Base-by-base conservation (phyloP, 1,140 invertebrate genomes). In the Drosophila simulans region DNA sequence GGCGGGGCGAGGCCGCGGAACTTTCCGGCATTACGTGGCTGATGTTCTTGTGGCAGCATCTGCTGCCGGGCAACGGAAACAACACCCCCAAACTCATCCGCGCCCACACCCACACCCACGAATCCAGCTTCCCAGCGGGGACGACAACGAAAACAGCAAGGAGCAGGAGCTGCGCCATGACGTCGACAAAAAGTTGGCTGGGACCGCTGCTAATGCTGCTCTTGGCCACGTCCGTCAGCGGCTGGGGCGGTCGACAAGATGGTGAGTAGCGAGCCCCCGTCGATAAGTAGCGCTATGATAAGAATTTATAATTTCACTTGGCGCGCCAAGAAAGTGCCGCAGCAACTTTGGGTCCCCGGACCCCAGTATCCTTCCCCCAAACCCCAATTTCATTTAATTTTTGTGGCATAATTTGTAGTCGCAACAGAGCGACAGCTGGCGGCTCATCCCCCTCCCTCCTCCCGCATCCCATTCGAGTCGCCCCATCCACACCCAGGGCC, bases 261-360 rank as follows among this genome's bases (percentile, higher is more conserved):
- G 90, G 90, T 91, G 54, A 91, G 90, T 91, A 75, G 60, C 48
- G 70, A 45, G 42, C 31, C 25, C 42, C 37, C 37, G 65, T 71
- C 72, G 77, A 84, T 89, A 89, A 80, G 80, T 89, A 89, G 77
- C 85, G 84, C 56, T 89, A 86, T 88, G 84, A 89, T 89, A 89
- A 73, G 84, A 89, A 89, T 89, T 89, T 89, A 89, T 89, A 89
- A 89, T 89, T 89, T 84, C 68, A 54, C 70, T 74, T 74, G 55
- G 59, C 20, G 56, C 69, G 40, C 42, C 42, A 51, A 65, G 59
- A 60, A 73, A 37, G 25, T 55, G 22, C 22, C 34, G 42, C 34
- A 42, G 13, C 25, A 42, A 56, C 13, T 27, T 12, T 5, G 10
- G 25, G 31, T 15, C 17, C 27, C 40, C 5, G 25, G 42, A 64